A percentile compares a stretch with the other conserved stretches of the same genome.
These are phyloP conservation scores for Thysanoteuthis rhombus DNA, from an alignment of 2,888 invertebrate genomes.

Conservation along the genomic window DNA sequence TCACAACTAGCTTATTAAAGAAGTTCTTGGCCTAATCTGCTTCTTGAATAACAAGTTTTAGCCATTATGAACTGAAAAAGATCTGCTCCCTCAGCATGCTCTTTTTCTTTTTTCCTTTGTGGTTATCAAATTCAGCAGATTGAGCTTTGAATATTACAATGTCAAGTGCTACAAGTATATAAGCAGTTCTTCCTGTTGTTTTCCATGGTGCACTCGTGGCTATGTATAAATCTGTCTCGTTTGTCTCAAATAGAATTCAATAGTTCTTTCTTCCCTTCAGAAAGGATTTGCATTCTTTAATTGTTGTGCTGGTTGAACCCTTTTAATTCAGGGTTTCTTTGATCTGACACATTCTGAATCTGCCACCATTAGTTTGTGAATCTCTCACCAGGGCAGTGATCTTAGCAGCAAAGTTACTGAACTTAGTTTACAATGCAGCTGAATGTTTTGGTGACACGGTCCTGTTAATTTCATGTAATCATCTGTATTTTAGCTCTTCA, in stretches of 20 bases:
- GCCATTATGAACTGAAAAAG: neutral
- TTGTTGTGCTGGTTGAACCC: no score
- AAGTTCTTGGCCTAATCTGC: neutral
- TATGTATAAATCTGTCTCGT: neutral
- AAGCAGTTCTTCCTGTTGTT: neutral
- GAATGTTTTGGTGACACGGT: no score
- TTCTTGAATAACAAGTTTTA: neutral
- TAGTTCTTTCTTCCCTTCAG: neutral
- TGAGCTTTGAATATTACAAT: neutral
- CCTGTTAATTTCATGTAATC: no score
- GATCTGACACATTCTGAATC: no score
- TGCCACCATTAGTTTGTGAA: no score
- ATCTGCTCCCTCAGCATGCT: neutral
- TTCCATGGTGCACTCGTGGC: neutral
- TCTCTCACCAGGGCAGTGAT: no score
- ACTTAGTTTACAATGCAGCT: no score
- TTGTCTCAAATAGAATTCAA: neutral
- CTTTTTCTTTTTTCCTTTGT: neutral
- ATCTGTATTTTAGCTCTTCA: no score
- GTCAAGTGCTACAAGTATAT: neutral
- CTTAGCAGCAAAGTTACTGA: no score
- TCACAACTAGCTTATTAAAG: neutral
- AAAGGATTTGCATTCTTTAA: no score
- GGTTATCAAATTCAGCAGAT: neutral
- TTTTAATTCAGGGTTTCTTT: no score